Base-by-base conservation (phyloP, 2,888 invertebrate species). In the Drosophila glabriapex region DNA sequence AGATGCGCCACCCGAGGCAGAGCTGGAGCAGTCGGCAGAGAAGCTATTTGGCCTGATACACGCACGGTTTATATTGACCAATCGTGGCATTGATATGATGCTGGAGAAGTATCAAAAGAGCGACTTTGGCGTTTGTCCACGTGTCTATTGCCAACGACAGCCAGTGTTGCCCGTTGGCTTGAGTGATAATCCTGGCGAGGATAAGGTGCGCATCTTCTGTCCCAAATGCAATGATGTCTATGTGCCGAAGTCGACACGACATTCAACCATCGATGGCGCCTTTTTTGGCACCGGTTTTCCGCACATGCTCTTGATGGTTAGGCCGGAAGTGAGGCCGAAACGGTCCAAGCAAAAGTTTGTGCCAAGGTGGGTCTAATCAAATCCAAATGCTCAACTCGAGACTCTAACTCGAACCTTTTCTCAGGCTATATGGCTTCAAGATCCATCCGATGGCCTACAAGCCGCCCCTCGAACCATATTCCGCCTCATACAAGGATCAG, bases 261-360 rank as follows among this genome's bases (percentile, higher is more conserved):
- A 99, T 94, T 98, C 99, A 94, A 98, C 99, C 94, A 98, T 99
- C 29, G 99, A 99, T 94, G 99, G 99, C 64, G 99, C 99, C 53
- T 99, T 99, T 94, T 99, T 99, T 94, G 99, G 99, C 91, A 99
- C 99, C 52, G 99, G 99, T 67, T 99, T 99, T 94, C 99, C 99
- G 71, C 99, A 99, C 94, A 99, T 99, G 99, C 95, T 99, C 78
- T 99, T 99, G 94, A 99, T 99, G 98, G 99, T 99, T 88, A 99
- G 99, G 94, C 99, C 99, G 1, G 99, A 99, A 94, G 97, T 98
- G 94, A 95, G 99, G 93, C 99, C 99, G 80, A 99, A 99, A 94
- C 96, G 98, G 90, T 97, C 98, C 79, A 96, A 97, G 87, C 98
- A 98, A 94, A 98, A 98, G 94, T 99, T 99, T 95, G 97, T 99